Base-by-base conservation (phyloP, 2,888 invertebrate species). In the Lithophane ornitopus region DNA sequence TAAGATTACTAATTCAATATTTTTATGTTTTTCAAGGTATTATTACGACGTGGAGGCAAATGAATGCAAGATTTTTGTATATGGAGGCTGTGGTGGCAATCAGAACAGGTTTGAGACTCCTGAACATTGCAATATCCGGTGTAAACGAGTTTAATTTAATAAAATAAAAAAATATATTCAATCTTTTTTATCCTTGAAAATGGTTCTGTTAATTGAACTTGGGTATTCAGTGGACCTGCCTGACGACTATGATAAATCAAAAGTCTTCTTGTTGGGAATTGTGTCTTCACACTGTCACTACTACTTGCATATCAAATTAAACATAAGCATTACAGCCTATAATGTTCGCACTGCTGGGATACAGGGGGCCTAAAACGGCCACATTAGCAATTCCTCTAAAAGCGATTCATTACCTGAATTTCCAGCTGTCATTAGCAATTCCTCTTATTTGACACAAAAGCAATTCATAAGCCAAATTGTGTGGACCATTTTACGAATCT, bases 11-110 rank as follows among this genome's bases (percentile, higher is more conserved):
- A 34, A 63, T 41, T 6, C 6, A 26, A 44, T 11, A 12, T 46
- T 58, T 4, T n/a, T 54, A 4, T 1, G 8, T 52, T 39, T 44
- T 54, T 19, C 26, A 54, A 91, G 91, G 82, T 94, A 86, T 82
- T 94, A 93, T 78, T 95, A 91, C 83, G 93, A 95, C 61, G 78
- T 93, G 3, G 92, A 93, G 78, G 75, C 76, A 3, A 41, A 73
- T 0, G 80, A 76, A 2, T 95, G 95, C 81, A 91, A 90, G 58
- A 76, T 41, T 4, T 95, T 94, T 83, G 71, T 90, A 3, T 95
- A 92, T 76, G 93, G 94, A 14, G 95, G 95, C 16, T 95, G 95
- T 72, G 94, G 93, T 2, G 95, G 94, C 0, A 95, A 94, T 72
- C 83, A 86, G 34, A 95, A 95, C 83, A 87, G 91, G 54, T 95